Base-by-base conservation (phyloP, 2,113 vertebrate species). In the Gobius niger region DNA sequence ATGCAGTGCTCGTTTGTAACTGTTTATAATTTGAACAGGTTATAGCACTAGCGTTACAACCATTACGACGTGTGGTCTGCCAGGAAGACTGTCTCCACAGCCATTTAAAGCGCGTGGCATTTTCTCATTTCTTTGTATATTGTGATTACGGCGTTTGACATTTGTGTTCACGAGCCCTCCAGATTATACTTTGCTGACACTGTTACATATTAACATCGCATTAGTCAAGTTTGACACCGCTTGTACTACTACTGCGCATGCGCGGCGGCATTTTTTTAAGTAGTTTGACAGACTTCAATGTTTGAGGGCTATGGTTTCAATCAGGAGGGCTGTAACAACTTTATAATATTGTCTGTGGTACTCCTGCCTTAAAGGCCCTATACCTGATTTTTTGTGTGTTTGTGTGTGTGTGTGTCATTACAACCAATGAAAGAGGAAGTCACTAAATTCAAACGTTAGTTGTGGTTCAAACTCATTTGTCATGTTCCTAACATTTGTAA, bases 151-250 rank as follows among this genome's bases (percentile, higher is more conserved):
- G 0, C 24, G 11, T 47, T 5, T 34, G 1, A 63, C 3, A 44
- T 46, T 24, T 14, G 0, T 15, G 7, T 44, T 52, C 6, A 49
- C 2, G 13, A 49, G 0, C 0, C 1, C n/a, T 18, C 62, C 0
- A 1, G 47, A 15, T 59, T 61, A 47, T 53, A 62, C 54, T 70
- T 60, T 56, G 47, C 18, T 62, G 51, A 73, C 65, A 47, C 65
- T 65, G 34, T 62, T 15, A 3, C 24, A 65, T 82, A 54, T 44
- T 46, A 80, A 63, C 61, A 54, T 47, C n/a, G 24, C 44, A 72
- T 83, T 79, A 77, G 63, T 83, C 49, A 80, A 84, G 46, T 77
- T 80, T 78, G 61, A 54, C 52, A 52, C 19, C 41, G 66, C 46
- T 54, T 6, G 10, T 24, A 7, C 49, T 15, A 0, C 9, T 18